Percentiles rank a stretch among this genome's conserved stretches.
These are phyloP conservation scores for Heteromormyrus szaboi DNA, from an alignment of 2,797 vertebrate species.

Conservation along the genomic window DNA sequence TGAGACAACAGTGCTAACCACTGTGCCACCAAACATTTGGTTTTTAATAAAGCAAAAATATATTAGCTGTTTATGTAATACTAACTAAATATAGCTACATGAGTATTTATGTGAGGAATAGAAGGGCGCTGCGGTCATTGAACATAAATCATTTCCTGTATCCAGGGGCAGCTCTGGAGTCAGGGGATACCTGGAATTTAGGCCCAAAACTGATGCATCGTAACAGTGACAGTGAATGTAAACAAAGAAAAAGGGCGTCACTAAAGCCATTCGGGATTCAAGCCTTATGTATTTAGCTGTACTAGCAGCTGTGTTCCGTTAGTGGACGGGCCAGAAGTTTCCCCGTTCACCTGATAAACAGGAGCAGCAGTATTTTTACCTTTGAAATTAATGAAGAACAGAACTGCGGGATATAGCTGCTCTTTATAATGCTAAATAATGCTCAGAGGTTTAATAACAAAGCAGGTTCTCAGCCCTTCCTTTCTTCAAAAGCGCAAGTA, in stretches of 20 bases:
- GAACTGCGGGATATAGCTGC: neutral
- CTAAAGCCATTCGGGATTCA: neutral
- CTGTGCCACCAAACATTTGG: neutral
- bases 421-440: constrained; percentile 2
- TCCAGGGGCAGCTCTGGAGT: neutral
- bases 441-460: constrained; percentile 7
- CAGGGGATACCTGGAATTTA: neutral
- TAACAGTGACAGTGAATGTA: neutral
- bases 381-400: constrained; percentile 1
- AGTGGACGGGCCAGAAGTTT: neutral
- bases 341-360: neutral
- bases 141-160: neutral
- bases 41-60: neutral
- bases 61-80: neutral
- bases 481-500: neutral
- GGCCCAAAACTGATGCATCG: neutral
- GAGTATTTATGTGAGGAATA: neutral
- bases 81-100: neutral
- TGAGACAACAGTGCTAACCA: neutral
- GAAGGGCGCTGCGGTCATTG: neutral
- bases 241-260: neutral
- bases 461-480: neutral
- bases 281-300: neutral
- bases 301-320: neutral
- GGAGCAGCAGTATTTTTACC: neutral